A percentile compares a stretch with the other conserved stretches of the same genome.
Evolutionary conservation across 2,888 invertebrate species (phyloP).

Genomic region (Protophormia terraenovae): DNA sequence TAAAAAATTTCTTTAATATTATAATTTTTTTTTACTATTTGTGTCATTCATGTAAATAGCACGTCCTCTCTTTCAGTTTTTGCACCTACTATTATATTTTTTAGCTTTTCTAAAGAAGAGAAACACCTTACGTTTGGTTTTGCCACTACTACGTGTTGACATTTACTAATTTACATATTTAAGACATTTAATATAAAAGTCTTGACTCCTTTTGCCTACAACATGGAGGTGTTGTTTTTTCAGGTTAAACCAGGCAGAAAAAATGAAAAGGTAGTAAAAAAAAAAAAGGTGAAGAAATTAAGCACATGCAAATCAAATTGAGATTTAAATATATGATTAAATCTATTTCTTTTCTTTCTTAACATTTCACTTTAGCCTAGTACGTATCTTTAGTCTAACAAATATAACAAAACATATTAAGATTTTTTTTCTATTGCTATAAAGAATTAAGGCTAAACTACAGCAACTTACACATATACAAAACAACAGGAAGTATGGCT

Average conservation of each 20-base stretch:
- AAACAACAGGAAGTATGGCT: neutral
- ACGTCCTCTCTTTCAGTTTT: neutral
- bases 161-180: slow-evolving; percentile 61
- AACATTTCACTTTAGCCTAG: neutral
- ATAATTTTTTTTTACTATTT: neutral
- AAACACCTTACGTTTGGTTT: neutral
- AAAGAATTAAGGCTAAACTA: neutral
- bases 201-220: slow-evolving; percentile 18
- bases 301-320: slow-evolving; percentile 62
- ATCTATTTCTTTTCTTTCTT: neutral
- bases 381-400: neutral
- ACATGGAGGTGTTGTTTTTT: slow-evolving; percentile 23
- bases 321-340: slow-evolving; percentile 60
- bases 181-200: slow-evolving; percentile 50
- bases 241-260: slow-evolving; percentile 14
- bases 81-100: neutral
- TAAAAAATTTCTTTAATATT: neutral
- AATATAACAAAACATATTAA: neutral
- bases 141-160: slow-evolving; percentile 44
- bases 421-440: neutral
- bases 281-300: slow-evolving; percentile 50
- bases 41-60: neutral
- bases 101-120: neutral
- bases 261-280: neutral
- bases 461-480: neutral